phyloP scores from a whole-genome alignment of 1,140 invertebrate species.

The Rhyzopertha dominica region DNA sequence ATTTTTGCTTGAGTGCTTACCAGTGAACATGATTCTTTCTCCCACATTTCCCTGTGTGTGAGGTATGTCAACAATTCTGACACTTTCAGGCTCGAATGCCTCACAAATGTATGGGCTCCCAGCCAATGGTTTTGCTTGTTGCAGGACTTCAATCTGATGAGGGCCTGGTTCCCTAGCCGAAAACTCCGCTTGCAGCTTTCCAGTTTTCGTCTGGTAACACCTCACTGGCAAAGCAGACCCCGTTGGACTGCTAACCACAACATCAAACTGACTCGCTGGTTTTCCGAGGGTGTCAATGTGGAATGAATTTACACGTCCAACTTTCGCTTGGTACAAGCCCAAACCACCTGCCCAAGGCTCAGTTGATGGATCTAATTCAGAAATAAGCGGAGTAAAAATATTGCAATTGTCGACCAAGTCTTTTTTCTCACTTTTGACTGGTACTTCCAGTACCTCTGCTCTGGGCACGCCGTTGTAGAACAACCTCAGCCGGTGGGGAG shows the following conservation, averaged over 20 bases:
- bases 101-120: constrained; percentile 96
- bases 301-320: constrained; percentile 77
- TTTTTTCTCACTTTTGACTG: constrained; percentile 70
- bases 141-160: constrained; percentile 76
- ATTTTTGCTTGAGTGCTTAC: constrained; percentile 56
- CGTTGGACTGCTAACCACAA: constrained; percentile 81
- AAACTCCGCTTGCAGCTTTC: constrained; percentile 87
- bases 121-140: constrained; percentile 83
- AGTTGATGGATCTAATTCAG: too few species aligned
- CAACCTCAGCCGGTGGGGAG: constrained; percentile 75
- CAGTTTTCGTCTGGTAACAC: constrained; percentile 94
- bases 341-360: too few species aligned
- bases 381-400: too few species aligned
- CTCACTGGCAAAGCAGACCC: constrained; percentile 87
- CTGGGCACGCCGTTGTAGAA: constrained; percentile 70
- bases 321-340: constrained; percentile 76
- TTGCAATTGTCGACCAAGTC: too few species aligned
- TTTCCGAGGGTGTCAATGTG: constrained; percentile 82
- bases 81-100: constrained; percentile 74
- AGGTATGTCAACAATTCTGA: constrained; percentile 61
- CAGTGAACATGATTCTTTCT: constrained; percentile 77
- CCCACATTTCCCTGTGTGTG: constrained; percentile 77
- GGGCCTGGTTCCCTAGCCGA: constrained; percentile 72
- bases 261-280: constrained; percentile 84
- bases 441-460: constrained; percentile 38